A percentile compares a stretch with the other conserved stretches of the same genome.
Evolutionary conservation across 2,113 vertebrate genomes (phyloP).

Genomic region (Dermatemys mawii): DNA sequence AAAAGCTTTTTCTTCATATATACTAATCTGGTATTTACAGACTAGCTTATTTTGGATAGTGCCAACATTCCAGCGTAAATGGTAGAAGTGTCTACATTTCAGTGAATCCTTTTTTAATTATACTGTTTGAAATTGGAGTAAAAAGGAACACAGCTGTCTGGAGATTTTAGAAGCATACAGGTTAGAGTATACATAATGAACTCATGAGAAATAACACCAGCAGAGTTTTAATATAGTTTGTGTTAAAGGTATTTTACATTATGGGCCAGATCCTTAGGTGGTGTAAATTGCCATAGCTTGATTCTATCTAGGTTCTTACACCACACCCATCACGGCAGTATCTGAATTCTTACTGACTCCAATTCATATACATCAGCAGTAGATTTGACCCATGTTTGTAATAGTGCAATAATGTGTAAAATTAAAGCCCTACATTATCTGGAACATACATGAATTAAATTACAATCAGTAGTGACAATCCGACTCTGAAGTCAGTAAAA

Average conservation of each 20-base stretch:
- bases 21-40: constrained; percentile 79
- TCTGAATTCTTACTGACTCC: neutral
- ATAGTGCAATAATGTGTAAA: constrained; percentile 58
- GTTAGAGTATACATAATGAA: constrained; percentile 51
- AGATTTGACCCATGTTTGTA: constrained; percentile 45
- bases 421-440: constrained; percentile 67
- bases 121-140: constrained; percentile 76
- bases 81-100: constrained; percentile 73
- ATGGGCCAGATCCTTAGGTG: constrained; percentile 49
- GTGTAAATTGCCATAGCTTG: constrained; percentile 49
- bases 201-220: constrained; percentile 67
- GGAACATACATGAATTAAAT: constrained; percentile 67
- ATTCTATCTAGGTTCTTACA: neutral
- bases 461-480: constrained; percentile 35
- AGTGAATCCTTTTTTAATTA: constrained; percentile 77
- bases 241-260: constrained; percentile 60
- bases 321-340: neutral
- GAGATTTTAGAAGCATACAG: constrained; percentile 61
- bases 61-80: constrained; percentile 75
- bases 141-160: constrained; percentile 73
- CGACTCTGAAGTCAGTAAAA: constrained; percentile 30
- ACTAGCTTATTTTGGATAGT: constrained; percentile 65
- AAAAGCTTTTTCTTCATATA: constrained; percentile 62
- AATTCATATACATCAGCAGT: constrained; percentile 33
- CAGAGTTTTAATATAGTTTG: constrained; percentile 48